Evolutionary conservation across 2,113 vertebrate species (phyloP).

Genomic region (Jaculus jaculus): DNA sequence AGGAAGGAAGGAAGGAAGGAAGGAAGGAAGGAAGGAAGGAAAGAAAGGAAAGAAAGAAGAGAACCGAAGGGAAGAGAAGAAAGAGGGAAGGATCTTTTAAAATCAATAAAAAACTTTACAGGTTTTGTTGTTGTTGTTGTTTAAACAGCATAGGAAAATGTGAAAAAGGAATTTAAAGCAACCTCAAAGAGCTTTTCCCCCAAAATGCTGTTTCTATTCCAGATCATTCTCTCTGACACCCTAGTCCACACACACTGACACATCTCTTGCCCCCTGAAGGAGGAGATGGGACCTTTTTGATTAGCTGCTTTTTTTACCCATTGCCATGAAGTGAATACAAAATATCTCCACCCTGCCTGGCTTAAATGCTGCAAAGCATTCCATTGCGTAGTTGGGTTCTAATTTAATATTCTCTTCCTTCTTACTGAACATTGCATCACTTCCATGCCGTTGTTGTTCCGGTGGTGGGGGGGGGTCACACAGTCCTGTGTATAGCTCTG

Average conservation of each 20-base stretch:
- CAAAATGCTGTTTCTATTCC: not conserved
- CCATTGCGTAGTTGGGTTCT: not conserved
- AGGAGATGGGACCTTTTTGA: not conserved
- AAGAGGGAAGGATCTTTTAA: not conserved
- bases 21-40: too few relatives aligned
- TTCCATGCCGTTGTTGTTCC: not conserved
- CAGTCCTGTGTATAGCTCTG: fast-evolving
- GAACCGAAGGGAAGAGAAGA: too few relatives aligned
- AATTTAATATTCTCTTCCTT: not conserved
- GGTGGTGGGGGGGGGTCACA: not conserved
- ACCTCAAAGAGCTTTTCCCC: not conserved
- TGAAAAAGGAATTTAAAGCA: not conserved
- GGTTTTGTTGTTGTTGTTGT: not conserved
- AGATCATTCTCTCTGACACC: too few relatives aligned
- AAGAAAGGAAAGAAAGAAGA: too few relatives aligned
- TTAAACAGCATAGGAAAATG: not conserved
- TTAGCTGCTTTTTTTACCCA: not conserved
- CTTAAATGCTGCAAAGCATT: not conserved
- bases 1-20: too few relatives aligned
- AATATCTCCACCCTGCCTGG: not conserved
- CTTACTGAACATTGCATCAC: not conserved
- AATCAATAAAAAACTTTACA: not conserved
- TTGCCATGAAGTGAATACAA: fast-evolving
- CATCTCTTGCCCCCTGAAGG: not conserved
- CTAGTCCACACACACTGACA: fast-evolving